Conservation (phyloP, 2,888 invertebrate genomes). For the Limnephilus rhombicus region DNA sequence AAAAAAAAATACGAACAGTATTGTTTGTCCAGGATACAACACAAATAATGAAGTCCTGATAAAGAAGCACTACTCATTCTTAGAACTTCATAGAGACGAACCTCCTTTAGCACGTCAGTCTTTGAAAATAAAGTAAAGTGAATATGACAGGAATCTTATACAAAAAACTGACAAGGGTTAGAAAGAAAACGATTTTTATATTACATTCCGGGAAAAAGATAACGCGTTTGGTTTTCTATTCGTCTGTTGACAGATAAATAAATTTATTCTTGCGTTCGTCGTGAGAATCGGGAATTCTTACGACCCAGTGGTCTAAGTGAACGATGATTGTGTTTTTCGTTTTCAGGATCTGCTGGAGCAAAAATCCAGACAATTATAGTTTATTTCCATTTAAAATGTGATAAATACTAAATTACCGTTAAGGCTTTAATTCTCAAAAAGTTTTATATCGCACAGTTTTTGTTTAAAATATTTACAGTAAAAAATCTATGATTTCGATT, state of each 20-base stretch:
- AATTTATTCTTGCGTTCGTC: conserved; percentile 5
- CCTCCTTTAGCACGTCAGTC: conserved; percentile 10
- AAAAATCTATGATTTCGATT: too few relatives aligned
- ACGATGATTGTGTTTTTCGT: background rate
- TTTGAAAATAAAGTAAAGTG: conserved; percentile 4
- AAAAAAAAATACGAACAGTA: background rate
- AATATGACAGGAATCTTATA: conserved; percentile 21
- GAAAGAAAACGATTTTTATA: conserved; percentile 16
- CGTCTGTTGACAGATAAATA: conserved; percentile 8
- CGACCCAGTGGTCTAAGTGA: background rate
- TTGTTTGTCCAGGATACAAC: background rate
- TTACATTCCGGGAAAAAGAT: conserved; percentile 10
- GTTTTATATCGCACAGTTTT: too few relatives aligned
- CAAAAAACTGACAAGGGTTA: conserved; percentile 18
- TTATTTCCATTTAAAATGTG: background rate
- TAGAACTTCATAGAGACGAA: background rate
- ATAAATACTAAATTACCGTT: too few relatives aligned
- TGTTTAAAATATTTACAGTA: too few relatives aligned
- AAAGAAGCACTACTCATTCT: background rate
- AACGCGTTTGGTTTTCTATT: conserved; percentile 23
- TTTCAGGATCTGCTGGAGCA: background rate
- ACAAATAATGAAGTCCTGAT: background rate
- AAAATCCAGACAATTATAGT: background rate
- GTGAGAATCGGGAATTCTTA: background rate
- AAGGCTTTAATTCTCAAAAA: too few relatives aligned